Base-by-base conservation (phyloP, 2,113 vertebrate genomes). In the Kryptolebias marmoratus region DNA sequence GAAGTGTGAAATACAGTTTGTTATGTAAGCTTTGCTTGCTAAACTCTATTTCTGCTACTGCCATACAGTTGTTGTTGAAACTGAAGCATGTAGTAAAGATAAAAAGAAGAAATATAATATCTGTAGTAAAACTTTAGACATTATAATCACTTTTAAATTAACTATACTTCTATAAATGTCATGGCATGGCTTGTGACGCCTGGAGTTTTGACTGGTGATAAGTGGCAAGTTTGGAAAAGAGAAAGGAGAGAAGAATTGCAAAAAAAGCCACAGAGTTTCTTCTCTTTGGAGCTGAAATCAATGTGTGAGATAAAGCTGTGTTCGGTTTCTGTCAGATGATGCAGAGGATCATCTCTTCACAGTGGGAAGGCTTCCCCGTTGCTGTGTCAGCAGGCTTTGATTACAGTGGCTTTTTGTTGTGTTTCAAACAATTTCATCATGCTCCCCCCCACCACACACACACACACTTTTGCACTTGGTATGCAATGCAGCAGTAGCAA, bases 391-490 rank as follows among this genome's bases (percentile, higher is more conserved):
- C 94, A 90, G 79, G 82, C 86, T 90, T 80, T 22, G 56, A 88
- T 91, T 87, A 86, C 89, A 84, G 81, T 84, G 68, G 85, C 88
- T 93, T 91, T 89, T 87, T 92, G 90, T 92, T 80, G 89, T 79
- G 81, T 94, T 94, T 94, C 93, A 88, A 91, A 94, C 88, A 80
- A 91, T 94, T 94, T 94, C 94, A 94, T 94, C 93, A 94, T 91
- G 74, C 90, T 27, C 39, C 56, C 77, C 77, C 68, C 55, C 39
- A 8, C 18, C 62, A 31, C 50, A 27, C 70, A 55, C 52, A 47
- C 65, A 45, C 81, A 70, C 83, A 81, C 73, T 79, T 85, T 75
- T 71, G 63, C 78, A 88, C 85, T 93, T 90, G 83, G 90, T 93
- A 92, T 93, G 93, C 92, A 90, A 86, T 76, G 85, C 88, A 87